Conservation (phyloP, 2,888 invertebrate species). For the Podotricha telesiphe region DNA sequence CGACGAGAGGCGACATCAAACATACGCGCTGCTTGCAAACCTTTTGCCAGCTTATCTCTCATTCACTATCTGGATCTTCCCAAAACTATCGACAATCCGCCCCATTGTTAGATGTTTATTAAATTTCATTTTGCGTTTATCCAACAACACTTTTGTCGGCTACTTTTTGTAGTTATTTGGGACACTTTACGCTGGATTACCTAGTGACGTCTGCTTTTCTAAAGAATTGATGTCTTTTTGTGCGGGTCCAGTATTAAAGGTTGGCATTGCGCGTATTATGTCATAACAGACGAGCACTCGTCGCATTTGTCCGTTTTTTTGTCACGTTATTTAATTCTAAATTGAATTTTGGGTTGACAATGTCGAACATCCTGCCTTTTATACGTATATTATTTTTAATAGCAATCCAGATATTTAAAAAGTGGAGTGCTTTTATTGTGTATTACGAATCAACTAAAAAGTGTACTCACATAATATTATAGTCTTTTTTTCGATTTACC, state of each 20-base stretch:
- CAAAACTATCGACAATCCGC: constrained; percentile 73
- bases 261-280: constrained; percentile 81
- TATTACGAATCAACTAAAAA: constrained; percentile 45
- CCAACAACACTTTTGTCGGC: constrained; percentile 83
- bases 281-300: constrained; percentile 80
- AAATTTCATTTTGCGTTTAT: constrained; percentile 83
- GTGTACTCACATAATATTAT: constrained; percentile 25
- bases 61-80: constrained; percentile 77
- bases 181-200: constrained; percentile 83
- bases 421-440: constrained; percentile 46
- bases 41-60: constrained; percentile 82
- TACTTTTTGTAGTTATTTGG: constrained; percentile 77
- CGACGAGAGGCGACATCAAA: constrained; percentile 82
- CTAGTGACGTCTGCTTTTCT: constrained; percentile 73
- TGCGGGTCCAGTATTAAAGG: constrained; percentile 70
- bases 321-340: constrained; percentile 67
- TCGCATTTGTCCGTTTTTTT: constrained; percentile 68
- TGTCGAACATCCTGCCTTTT: constrained; percentile 77
- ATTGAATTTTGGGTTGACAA: constrained; percentile 79
- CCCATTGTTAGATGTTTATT: constrained; percentile 80
- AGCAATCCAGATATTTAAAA: constrained; percentile 50
- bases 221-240: constrained; percentile 74
- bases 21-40: constrained; percentile 76
- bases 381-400: constrained; percentile 50
- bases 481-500: background rate